Percentiles rank a stretch among this genome's conserved stretches.
These are phyloP conservation scores for Bombyx mori DNA, from an alignment of 1,140 invertebrate species.

Conservation along the genomic window ASM3026992v2 NC_085108.1:411501-412000, in stretches of 20 bases:
- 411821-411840: too few relatives aligned
- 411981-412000: too few relatives aligned
- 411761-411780: too few relatives aligned
- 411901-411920: too few relatives aligned
- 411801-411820: too few relatives aligned
- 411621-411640: neutral
- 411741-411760: neutral
- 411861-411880: too few relatives aligned
- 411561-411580: conserved; percentile 3
- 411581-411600: neutral
- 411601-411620: neutral
- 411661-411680: neutral
- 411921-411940: too few relatives aligned
- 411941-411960: too few relatives aligned
- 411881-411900: too few relatives aligned
- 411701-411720: neutral
- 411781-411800: too few relatives aligned
- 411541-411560: conserved; percentile 1
- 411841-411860: too few relatives aligned
- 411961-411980: too few relatives aligned
- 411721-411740: neutral
- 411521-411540: neutral
- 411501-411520: neutral
- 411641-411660: neutral
- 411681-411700: neutral